phyloP scores from a whole-genome alignment of 2,113 vertebrate species.

The Perca flavescens region DNA sequence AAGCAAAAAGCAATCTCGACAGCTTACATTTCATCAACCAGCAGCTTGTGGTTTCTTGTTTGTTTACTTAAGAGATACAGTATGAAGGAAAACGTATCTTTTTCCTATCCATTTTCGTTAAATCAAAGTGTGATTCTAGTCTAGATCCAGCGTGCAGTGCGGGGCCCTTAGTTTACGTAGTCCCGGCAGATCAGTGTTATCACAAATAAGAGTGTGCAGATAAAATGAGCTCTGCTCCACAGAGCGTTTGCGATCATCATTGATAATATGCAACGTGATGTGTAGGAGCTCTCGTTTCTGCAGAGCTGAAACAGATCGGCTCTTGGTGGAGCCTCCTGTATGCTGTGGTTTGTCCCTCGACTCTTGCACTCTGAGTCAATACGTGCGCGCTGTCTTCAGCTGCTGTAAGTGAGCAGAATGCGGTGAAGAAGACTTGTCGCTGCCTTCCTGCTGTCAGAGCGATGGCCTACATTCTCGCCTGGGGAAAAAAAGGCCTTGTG shows the following conservation, averaged over 20 bases:
- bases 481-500: constrained; percentile 56
- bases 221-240: neutral
- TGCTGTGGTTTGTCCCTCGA: constrained; percentile 52
- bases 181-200: neutral
- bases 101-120: neutral
- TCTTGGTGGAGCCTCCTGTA: constrained; percentile 16
- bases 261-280: constrained; percentile 22
- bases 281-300: constrained; percentile 33
- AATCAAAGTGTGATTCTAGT: constrained; percentile 9
- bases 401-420: constrained; percentile 51
- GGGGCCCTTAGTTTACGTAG: neutral
- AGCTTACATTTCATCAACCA: no score
- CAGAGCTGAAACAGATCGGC: constrained; percentile 33
- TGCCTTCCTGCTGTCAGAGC: constrained; percentile 65
- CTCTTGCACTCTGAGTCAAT: constrained; percentile 32
- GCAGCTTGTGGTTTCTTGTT: constrained; percentile 34
- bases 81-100: neutral
- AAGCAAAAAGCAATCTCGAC: no score
- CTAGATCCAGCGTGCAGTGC: neutral
- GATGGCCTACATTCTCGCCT: constrained; percentile 76
- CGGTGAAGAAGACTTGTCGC: constrained; percentile 34
- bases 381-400: constrained; percentile 14
- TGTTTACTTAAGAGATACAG: constrained; percentile 25
- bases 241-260: constrained; percentile 5
- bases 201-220: constrained; percentile 8